A percentile compares a stretch with the other conserved stretches of the same genome.
Evolutionary conservation across 1,140 invertebrate species (phyloP).

Genomic region (Zeugodacus cucurbitae): DNA sequence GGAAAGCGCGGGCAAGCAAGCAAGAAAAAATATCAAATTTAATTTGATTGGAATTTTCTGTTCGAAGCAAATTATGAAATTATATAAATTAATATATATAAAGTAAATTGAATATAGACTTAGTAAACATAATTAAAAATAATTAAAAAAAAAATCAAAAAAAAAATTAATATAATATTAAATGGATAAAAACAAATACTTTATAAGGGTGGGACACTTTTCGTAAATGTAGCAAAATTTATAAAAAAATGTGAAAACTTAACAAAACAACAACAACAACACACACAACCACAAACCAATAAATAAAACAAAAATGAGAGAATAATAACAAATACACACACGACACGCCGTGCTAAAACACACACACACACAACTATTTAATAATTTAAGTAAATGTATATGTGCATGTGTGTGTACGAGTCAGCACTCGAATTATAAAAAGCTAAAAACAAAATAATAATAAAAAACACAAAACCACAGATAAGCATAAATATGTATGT

Average conservation of each 20-base stretch:
- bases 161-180: conserved; percentile 9
- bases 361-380: background rate
- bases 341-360: background rate
- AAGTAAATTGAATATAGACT: background rate
- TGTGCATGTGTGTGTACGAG: background rate
- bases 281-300: background rate
- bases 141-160: conserved; percentile 17
- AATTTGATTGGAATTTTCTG: background rate
- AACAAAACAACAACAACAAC: background rate
- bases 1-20: background rate
- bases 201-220: conserved; percentile 32
- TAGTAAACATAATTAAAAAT: background rate
- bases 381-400: conserved; percentile 26
- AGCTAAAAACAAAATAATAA: background rate
- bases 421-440: background rate
- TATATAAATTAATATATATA: conserved; percentile 3
- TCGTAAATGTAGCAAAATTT: conserved; percentile 34
- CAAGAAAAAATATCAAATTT: conserved; percentile 25
- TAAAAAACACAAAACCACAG: background rate
- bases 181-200: conserved; percentile 22
- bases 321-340: background rate
- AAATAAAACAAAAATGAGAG: background rate
- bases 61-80: background rate
- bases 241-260: background rate
- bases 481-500: background rate